Percentiles rank a stretch among this genome's conserved stretches.
phyloP scores from a whole-genome alignment of 2,113 vertebrate species.

The Plecotus auritus region DNA sequence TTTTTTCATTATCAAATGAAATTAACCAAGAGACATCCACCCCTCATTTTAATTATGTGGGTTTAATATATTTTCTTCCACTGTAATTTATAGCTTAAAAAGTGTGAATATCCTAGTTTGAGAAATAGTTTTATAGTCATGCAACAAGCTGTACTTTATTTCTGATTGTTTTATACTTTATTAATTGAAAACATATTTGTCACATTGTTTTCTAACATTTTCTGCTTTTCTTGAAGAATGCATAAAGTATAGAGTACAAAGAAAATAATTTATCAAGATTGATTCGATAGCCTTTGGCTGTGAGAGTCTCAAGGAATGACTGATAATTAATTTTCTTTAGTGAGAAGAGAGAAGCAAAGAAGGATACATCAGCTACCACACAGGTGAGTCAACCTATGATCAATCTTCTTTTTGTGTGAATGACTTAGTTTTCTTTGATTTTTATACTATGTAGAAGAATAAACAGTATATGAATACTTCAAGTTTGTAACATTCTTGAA shows the following conservation, averaged over 20 bases:
- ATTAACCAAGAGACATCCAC: background rate
- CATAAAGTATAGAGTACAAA: background rate
- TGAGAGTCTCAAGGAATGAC: background rate
- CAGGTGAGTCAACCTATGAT: background rate
- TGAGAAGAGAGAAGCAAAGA: conserved; percentile 4
- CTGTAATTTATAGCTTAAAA: background rate
- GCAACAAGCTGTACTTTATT: background rate
- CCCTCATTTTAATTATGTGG: background rate
- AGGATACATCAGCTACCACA: background rate
- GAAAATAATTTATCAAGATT: background rate
- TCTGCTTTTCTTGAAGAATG: conserved; percentile 6
- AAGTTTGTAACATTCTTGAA: background rate
- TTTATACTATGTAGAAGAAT: background rate
- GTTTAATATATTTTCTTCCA: background rate
- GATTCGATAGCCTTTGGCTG: background rate
- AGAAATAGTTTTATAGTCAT: background rate
- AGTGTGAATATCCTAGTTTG: background rate
- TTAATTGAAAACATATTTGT: background rate
- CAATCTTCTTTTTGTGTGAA: background rate
- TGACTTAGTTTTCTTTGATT: background rate
- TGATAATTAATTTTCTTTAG: conserved; percentile 31
- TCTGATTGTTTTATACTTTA: background rate
- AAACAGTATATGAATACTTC: background rate
- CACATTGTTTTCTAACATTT: conserved; percentile 22
- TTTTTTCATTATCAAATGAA: background rate